Base-by-base conservation (phyloP, 2,113 vertebrate species). In the Propithecus coquereli region DNA sequence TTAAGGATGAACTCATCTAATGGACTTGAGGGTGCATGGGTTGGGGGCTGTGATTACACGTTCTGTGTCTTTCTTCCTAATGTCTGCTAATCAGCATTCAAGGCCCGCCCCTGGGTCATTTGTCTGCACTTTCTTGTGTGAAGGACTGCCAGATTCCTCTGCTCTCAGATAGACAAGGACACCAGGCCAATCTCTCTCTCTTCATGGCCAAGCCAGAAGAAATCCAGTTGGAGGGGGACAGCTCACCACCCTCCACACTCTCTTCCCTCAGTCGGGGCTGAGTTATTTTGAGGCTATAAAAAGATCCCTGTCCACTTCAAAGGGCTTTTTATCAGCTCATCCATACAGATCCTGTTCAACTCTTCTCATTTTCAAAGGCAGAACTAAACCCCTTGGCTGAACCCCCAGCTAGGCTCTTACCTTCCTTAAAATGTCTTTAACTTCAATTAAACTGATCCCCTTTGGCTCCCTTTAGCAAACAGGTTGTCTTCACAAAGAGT, bases 291-390 rank as follows among this genome's bases (percentile, higher is more conserved):
- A 94, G 97, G 97, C 90, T 98, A 96, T 97, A 97, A 98, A 98
- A 94, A 97, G 22, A 88, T 97, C 80, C 73, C 66, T 93, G 97
- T 96, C 92, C 94, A 97, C 97, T 98, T 99, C 98, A 98, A 97
- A 98, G 98, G 74, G 88, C 82, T 92, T 96, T 97, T 98, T 98
- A 98, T 98, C 97, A 94, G 91, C 90, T 90, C 97, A 92, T 97
- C 92, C 94, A 96, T 95, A 98, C 98, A 94, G 89, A 98, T 85
- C 6, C 0, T 96, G 65, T 98, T 96, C 96, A 97, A 70, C 94
- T 96, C 89, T 94, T 97, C 97, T 96, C 96, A 96, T 97, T 98
- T 98, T 98, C 98, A 97, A 98, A 98, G 98, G 93, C 95, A 96
- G 93, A 97, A 79, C 43, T 74, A 96, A 97, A 97, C 94, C 93